Evolutionary conservation across 2,888 invertebrate genomes (phyloP), one percentile per base, ranked within the genome.

Genomic region (Dynastes maya): DNA sequence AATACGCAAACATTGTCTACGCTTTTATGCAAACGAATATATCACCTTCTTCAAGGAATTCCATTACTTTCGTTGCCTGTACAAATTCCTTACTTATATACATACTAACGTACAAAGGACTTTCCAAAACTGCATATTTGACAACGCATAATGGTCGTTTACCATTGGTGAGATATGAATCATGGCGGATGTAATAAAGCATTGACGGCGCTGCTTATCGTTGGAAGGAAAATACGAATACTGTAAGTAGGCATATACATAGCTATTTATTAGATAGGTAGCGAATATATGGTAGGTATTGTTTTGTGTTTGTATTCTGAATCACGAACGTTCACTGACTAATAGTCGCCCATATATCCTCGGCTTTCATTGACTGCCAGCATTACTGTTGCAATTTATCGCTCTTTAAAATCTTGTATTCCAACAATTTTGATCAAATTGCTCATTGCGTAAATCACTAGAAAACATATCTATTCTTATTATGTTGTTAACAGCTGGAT

Each of bases 141-240:
- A 49, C 22, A 51, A 27, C 16, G 49, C 22, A 68, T 68, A 49
- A 3, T 61, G 22, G 29, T 29, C 61, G 61, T 29, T 61, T 67
- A 67, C 67, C 49, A 37, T 37, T 67, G 40, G 45, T 45, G 2
- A 6, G 27, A 71, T 71, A 58, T 71, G 71, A 71, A 55, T 71
- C 71, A 71, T 37, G 22, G 16, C 71, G 71, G 71, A 71, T 71
- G 71, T 71, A 71, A 71, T 71, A 71, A 71, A 58, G 58, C 32
- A 58, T 55, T 71, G 71, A 51, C 27, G 53, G 22, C 16, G 29
- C 22, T 70, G 45, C 45, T 45, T 71, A 55, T 71, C 71, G 16
- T 37, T 37, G 55, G 37, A 29, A 55, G 22, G 9, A 71, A 71
- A 55, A 58, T 6, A 71, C 16, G 55, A 37, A 71, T 61, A 22